Base-by-base conservation (phyloP, 2,888 invertebrate genomes). In the Bombylius major region DNA sequence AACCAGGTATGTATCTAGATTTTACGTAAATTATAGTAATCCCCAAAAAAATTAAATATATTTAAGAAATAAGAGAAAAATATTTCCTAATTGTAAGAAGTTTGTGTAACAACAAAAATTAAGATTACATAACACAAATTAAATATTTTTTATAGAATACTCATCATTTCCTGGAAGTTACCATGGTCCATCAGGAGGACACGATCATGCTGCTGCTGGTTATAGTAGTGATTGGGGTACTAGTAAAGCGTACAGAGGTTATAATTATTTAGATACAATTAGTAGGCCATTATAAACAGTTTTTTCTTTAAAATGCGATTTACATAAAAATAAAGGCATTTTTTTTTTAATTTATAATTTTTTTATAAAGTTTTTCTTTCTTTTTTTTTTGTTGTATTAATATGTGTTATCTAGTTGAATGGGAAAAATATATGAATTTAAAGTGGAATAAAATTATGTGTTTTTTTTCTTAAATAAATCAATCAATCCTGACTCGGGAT, bases 111-210 rank as follows among this genome's bases (percentile, higher is more conserved):
- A 23, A 23, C 3, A 23, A 23, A 23, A 23, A 23, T 23, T 1
- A 23, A 23, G 3, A 23, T 23, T 23, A 23, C 23, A 23, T 23
- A 23, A 23, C 23, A 23, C 23, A 23, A 23, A 23, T 23, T 2
- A 23, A 23, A 23, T 23, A 23, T 23, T 23, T n/a, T 23, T 23
- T 33, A 50, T 44, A 68, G 71, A 72, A 57, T 72, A 72, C 61
- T 72, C 71, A 14, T 63, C 66, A 54, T 70, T 71, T 60, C 62
- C 69, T 61, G 71, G 71, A 58, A 68, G 69, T 60, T 69, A 55
- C 33, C 56, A 55, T 44, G n/a, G 12, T 6, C 33, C 36, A 5
- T 9, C 31, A 39, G 42, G 33, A 13, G 42, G 50, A 6, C 32
- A 34, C 47, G 53, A 44, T 1, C 55, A 53, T 48, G 47, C 31